phyloP scores from a whole-genome alignment of 2,797 vertebrate species.

The Tauraco hartlaubi region DNA sequence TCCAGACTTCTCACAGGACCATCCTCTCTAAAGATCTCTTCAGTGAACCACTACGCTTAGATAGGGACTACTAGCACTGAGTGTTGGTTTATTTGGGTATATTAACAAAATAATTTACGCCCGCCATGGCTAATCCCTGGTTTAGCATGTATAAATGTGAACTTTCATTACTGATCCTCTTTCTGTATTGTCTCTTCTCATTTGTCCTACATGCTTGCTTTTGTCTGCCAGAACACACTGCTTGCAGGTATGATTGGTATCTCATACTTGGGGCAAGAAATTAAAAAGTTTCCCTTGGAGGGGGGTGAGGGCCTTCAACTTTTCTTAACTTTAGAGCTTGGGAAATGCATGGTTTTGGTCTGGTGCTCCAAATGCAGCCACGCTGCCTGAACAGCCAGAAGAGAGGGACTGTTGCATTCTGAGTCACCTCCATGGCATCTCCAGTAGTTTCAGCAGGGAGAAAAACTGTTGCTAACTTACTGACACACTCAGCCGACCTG shows the following conservation, averaged over 20 bases:
- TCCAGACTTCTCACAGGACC: neutral
- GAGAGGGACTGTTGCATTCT: neutral
- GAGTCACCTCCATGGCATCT: neutral
- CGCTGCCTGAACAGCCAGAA: neutral
- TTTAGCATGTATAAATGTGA: neutral
- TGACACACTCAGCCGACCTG: neutral
- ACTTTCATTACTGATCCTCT: neutral
- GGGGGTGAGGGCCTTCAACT: accelerated
- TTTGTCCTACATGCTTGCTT: neutral
- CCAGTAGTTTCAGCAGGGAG: neutral
- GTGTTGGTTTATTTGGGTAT: neutral
- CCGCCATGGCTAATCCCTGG: neutral
- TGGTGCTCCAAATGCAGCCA: neutral
- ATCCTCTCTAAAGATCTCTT: neutral
- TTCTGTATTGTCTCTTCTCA: neutral
- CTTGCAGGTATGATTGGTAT: neutral
- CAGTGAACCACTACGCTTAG: neutral
- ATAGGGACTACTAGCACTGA: neutral
- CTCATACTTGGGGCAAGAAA: neutral
- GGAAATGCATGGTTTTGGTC: neutral
- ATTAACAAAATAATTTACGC: neutral
- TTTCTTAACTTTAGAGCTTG: neutral
- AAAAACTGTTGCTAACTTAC: neutral
- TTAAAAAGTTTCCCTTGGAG: neutral
- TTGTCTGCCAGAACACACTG: neutral